Evolutionary conservation across 2,113 vertebrate species (phyloP), one percentile per base, ranked within the genome.

Genomic region (Melospiza georgiana): DNA sequence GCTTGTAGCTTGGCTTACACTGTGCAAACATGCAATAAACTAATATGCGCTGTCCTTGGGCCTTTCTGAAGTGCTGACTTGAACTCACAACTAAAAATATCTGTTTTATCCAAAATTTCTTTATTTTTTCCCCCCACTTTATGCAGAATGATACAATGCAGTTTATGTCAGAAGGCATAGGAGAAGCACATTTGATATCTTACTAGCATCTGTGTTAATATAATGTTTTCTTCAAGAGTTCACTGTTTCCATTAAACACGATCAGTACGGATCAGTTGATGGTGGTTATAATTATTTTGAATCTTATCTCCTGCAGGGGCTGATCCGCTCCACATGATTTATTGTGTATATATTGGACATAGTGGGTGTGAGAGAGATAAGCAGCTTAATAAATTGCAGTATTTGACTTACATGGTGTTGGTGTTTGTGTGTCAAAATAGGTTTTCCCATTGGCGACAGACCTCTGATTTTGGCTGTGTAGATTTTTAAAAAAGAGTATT

Each of bases 1-100:
- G 97, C 97, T 98, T 98, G 73, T 95, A 94, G 98, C 98, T 98
- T 98, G 95, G 98, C 98, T 98, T 97, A 81, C 88, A 96, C 95
- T 94, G 81, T 95, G 95, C 96, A 93, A 89, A 92, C 44, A n/a
- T 93, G 93, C 95, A 89, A 61, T 96, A 87, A 97, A 95, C 92
- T 96, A 95, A 96, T 84, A 75, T 6, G 55, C 76, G 46, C 95
- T 97, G 77, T 95, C 87, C 71, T 94, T 71, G 93, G 83, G 96
- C 94, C 91, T 93, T 96, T 88, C 91, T 90, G 84, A 59, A 90
- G 33, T 95, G 93, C 95, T 97, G 84, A 89, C 90, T 94, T 86
- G 57, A 94, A 87, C 76, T 97, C 31, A 84, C 78, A 91, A 78
- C 88, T 15, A n/a, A 76, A 58, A 79, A 58, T 85, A 75, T 68